phyloP scores from a whole-genome alignment of 2,888 invertebrate genomes.

The Neoaliturus tenellus region DNA sequence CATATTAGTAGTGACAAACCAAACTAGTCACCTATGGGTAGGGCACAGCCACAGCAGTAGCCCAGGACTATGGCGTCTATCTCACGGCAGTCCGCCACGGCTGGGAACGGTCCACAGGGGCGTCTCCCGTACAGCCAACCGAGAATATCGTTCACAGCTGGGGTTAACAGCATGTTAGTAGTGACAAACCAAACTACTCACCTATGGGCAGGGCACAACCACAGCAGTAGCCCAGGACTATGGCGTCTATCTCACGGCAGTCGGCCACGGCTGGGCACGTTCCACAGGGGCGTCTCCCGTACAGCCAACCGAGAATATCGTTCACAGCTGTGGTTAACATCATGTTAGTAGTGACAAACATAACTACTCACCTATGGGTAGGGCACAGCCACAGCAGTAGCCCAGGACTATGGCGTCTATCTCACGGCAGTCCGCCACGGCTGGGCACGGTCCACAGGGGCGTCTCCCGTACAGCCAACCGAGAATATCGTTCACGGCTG shows the following conservation, averaged over 20 bases:
- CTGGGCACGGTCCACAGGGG: neutral
- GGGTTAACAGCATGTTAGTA: too few species aligned
- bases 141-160: neutral
- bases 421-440: neutral
- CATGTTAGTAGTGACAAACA: too few species aligned
- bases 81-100: neutral
- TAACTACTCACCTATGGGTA: conserved; percentile 3
- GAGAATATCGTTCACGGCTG: neutral
- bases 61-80: neutral
- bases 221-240: neutral
- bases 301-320: neutral
- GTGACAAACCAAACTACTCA: too few species aligned
- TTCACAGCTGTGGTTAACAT: neutral
- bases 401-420: neutral
- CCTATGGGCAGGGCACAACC: neutral
- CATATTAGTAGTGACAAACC: too few species aligned
- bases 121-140: neutral
- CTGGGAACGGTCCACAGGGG: neutral
- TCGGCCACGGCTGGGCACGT: neutral
- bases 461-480: neutral
- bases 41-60: neutral
- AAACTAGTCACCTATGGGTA: neutral
- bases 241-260: neutral
- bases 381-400: neutral
- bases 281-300: neutral